These are phyloP conservation scores for Nothura maculosa DNA, from an alignment of 2,797 vertebrate genomes.

Conservation along the genomic window DNA sequence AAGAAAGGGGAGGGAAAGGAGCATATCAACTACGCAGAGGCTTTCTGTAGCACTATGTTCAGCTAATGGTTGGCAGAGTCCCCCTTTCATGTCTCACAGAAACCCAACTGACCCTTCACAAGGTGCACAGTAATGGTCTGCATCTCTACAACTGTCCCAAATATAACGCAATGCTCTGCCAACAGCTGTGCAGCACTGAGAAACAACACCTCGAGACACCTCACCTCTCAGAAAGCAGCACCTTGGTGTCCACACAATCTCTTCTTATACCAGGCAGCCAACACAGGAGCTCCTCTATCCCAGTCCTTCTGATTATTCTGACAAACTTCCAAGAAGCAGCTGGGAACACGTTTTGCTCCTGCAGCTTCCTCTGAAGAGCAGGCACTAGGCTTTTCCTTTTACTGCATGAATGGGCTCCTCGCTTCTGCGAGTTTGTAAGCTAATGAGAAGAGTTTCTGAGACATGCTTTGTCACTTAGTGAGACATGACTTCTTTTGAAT, in stretches of 20 bases:
- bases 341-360: fast-evolving
- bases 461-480: not conserved
- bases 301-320: not conserved
- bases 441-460: not conserved
- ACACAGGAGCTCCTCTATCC: not conserved
- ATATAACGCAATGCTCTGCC: not conserved
- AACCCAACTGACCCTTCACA: not conserved
- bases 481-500: not conserved
- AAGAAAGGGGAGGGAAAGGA: not conserved
- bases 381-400: not conserved
- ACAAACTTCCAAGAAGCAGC: fast-evolving
- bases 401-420: not conserved
- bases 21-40: not conserved
- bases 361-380: not conserved
- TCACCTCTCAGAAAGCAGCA: not conserved
- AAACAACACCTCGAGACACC: fast-evolving
- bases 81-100: fast-evolving
- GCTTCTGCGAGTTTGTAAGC: not conserved
- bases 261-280: not conserved
- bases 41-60: not conserved
- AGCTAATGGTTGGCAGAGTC: not conserved
- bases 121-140: fast-evolving
- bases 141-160: fast-evolving
- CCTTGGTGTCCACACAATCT: not conserved
- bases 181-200: not conserved